These are phyloP conservation scores for Orthonyx spaldingii DNA, from an alignment of 2,113 vertebrate species.

Conservation along the genomic window DNA sequence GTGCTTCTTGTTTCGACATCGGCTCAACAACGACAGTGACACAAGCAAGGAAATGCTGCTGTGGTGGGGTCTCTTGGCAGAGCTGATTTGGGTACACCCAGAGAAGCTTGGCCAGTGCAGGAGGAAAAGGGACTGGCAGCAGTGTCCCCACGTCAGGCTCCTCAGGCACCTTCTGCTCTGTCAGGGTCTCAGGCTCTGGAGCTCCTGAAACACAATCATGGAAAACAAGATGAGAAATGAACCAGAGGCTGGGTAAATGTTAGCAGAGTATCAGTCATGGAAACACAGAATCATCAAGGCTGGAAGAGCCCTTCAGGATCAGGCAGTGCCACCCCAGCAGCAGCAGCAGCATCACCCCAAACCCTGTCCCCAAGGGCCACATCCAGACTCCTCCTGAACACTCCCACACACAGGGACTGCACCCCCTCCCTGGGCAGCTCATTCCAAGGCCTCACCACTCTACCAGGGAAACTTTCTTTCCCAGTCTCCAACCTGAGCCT, in stretches of 20 bases:
- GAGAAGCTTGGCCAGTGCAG: neutral
- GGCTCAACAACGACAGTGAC: no score
- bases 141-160: neutral
- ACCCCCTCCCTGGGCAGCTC: neutral
- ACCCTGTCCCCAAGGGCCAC: neutral
- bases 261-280: neutral
- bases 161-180: neutral
- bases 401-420: neutral
- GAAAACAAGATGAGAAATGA: neutral
- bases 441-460: neutral
- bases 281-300: no score
- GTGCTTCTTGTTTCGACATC: no score
- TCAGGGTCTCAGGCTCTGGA: neutral
- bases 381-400: neutral
- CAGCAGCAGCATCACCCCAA: neutral
- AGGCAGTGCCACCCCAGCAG: fast-evolving
- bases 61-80: neutral
- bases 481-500: fast-evolving
- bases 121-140: neutral
- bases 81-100: neutral
- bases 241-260: neutral
- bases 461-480: fast-evolving
- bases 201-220: neutral
- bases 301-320: neutral
- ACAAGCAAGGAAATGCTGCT: neutral